A percentile compares a stretch with the other conserved stretches of the same genome.
These are phyloP conservation scores for Bellardia bayeri DNA, from an alignment of 2,888 invertebrate species.

Conservation along the genomic window DNA sequence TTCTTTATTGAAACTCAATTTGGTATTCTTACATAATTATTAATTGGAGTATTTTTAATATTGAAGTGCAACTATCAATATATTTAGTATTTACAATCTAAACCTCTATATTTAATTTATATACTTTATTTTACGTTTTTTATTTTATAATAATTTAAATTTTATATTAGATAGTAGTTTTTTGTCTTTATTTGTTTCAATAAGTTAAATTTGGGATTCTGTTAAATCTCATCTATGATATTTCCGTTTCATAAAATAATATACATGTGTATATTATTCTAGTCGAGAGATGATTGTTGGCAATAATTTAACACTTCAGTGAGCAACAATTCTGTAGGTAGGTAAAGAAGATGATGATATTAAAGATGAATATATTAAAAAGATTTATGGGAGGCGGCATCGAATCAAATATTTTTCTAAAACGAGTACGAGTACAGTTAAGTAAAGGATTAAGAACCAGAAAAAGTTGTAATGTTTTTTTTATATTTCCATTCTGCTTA, in stretches of 20 bases:
- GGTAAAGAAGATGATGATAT: too few relatives aligned
- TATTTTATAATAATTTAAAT: slow-evolving; percentile 34
- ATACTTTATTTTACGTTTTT: not conserved
- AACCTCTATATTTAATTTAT: not conserved
- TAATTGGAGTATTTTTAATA: slow-evolving; percentile 44
- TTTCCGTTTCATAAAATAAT: slow-evolving; percentile 1
- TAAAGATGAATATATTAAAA: too few relatives aligned
- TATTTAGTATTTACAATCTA: slow-evolving; percentile 41
- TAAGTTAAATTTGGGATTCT: not conserved
- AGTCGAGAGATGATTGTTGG: not conserved
- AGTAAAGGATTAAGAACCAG: too few relatives aligned
- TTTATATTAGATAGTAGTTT: slow-evolving; percentile 18
- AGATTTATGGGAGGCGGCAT: too few relatives aligned
- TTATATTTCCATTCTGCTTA: too few relatives aligned
- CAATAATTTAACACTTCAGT: too few relatives aligned
- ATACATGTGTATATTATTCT: too few relatives aligned
- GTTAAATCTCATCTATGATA: not conserved
- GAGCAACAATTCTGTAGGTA: too few relatives aligned
- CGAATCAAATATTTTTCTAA: too few relatives aligned
- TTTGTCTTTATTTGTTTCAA: not conserved
- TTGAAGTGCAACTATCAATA: slow-evolving; percentile 38
- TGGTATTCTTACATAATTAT: slow-evolving; percentile 47
- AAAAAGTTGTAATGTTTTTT: too few relatives aligned
- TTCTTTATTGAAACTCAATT: slow-evolving; percentile 58
- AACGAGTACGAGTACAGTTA: too few relatives aligned